Evolutionary conservation across 2,113 vertebrate genomes (phyloP), one percentile per base, ranked within the genome.

Genomic region (Tachysurus fulvidraco): DNA sequence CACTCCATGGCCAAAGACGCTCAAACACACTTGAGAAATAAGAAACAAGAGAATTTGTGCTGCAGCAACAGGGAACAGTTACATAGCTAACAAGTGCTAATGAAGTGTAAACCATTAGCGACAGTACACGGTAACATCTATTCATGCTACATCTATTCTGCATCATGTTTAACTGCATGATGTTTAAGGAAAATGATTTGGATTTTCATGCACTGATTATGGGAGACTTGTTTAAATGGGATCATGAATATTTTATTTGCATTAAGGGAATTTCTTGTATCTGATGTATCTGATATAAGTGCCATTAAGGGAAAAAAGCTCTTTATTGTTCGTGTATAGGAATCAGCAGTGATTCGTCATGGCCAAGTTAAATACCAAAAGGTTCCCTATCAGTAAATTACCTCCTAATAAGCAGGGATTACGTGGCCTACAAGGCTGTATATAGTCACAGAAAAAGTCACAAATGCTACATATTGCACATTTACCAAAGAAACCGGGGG

Each of bases 101-200:
- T 81, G 81, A 64, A 71, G 65, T 74, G 76, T 81, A 87, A 86
- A 52, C n/a, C 65, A 85, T 74, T 60, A 8, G 30, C 41, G 52
- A 86, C 79, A 67, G 28, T 81, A 55, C 79, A 71, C 25, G 67
- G 41, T 52, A 86, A 82, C 19, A 30, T 25, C 30, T 17, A 30
- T 57, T 36, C 82, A 86, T 74, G 85, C 85, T 86, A 86, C 85
- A 86, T 71, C 41, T 86, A 73, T 62, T 74, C 85, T 81, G 85
- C 84, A 12, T 69, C 36, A 64, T 30, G 46, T 67, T 79, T 55
- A 13, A 50, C 14, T 62, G 21, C 59, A 80, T 59, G 77, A 36
- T 13, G 77, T 36, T 19, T 19, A 36, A 59, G 11, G 19, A 23
- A 21, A 57, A 36, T 21, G 17, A 30, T 23, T 73, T 73, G 10